Evolutionary conservation across 2,797 vertebrate genomes (phyloP), one percentile per base, ranked within the genome.

Genomic region (Danio tinwini): DNA sequence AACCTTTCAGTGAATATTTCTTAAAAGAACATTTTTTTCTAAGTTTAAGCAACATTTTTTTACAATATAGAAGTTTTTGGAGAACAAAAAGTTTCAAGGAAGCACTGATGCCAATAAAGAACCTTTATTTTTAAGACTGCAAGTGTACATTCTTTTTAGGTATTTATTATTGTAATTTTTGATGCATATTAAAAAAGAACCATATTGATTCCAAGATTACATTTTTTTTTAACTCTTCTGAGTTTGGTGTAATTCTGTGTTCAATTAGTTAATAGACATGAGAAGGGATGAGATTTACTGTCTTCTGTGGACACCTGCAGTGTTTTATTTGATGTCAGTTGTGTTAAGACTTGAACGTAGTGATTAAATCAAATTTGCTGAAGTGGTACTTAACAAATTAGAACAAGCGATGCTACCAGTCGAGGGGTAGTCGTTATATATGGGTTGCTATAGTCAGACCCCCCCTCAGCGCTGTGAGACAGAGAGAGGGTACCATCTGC

Each of bases 381-480:
- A 92, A 90, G 91, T 91, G 91, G 83, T 93, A 93, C 93, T 94
- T 93, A 93, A 93, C 93, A 93, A 95, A 94, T 94, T 94, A 93
- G 89, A 88, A 88, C 83, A 86, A 93, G 93, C 88, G 90, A 91
- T 93, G 93, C 91, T 87, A 84, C 86, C 82, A 91, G 91, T 92
- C 90, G 86, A 85, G 86, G 85, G 87, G 86, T 85, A 70, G 86
- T 87, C 89, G 90, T 94, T 92, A 92, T 82, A 83, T 89, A 88
- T 85, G 88, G 63, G 93, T 94, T 93, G 88, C 91, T 92, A 94
- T 93, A 92, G 89, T 77, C 90, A 92, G n/a, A n/a, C 92, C 82
- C 86, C 87, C 90, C 85, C 81, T 82, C 76, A 79, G 79, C 82
- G 37, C 81, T 84, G 72, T 82, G 45, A 76, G 85, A 84, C 71